These are phyloP conservation scores for Globodera rostochiensis DNA, from an alignment of 1,140 invertebrate genomes.

Conservation along the genomic window DNA sequence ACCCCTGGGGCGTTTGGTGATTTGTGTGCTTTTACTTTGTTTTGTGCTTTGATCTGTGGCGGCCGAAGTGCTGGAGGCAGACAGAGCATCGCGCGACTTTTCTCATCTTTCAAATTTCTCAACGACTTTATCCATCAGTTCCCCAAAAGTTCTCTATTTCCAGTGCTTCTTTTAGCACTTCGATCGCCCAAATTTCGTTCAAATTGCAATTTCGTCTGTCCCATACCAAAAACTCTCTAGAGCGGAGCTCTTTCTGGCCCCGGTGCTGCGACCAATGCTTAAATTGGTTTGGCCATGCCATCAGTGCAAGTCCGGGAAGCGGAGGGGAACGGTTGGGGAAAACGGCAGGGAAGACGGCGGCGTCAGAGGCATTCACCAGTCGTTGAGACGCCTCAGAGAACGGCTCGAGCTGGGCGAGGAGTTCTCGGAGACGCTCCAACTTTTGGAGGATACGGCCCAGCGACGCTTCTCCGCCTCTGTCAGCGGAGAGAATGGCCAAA, in stretches of 20 bases:
- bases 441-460: constrained; percentile 2
- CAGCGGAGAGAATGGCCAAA: background rate
- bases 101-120: too few species aligned
- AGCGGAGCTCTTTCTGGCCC: constrained; percentile 23
- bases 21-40: background rate
- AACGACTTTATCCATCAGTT: background rate
- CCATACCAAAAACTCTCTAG: constrained; percentile 15
- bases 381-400: constrained; percentile 16
- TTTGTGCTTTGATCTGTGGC: background rate
- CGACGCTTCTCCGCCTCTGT: background rate
- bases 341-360: background rate
- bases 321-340: background rate
- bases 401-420: constrained; percentile 9
- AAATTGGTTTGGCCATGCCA: background rate
- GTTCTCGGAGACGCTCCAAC: constrained; percentile 21
- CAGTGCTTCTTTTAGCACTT: background rate
- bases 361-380: constrained; percentile 9
- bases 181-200: background rate
- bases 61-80: background rate
- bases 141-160: background rate
- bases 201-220: constrained; percentile 7
- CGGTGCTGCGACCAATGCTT: constrained; percentile 11
- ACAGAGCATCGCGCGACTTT: constrained; percentile 12
- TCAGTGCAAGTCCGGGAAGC: background rate
- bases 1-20: background rate